Base-by-base conservation (phyloP, 2,797 vertebrate genomes). In the Staurois parvus region DNA sequence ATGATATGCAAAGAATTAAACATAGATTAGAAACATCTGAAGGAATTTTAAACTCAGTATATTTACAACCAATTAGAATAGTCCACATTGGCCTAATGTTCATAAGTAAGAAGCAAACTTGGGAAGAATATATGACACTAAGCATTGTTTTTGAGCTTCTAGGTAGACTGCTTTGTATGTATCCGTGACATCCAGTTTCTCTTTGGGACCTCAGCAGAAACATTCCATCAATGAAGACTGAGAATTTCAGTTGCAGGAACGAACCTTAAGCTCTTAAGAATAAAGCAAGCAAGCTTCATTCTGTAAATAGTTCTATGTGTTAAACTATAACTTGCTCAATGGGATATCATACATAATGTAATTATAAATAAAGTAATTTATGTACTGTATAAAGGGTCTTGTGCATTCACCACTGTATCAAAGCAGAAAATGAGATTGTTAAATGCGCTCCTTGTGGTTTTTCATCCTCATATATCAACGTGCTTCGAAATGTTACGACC, bases 291-390 rank as follows among this genome's bases (percentile, higher is more conserved):
- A 78, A 67, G 76, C 13, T 12, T 48, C n/a, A 48, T 68, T 48
- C 40, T 7, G 6, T 13, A 77, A 77, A 66, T 26, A 42, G 66
- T 66, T 32, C 7, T 48, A 67, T 69, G 40, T 67, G 40, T 42
- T 67, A 67, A 45, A 40, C 64, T 67, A 26, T 42, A 78, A 4
- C 11, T 24, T 29, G 34, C 76, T 24, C 62, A 29, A 52, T 69
- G 66, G 66, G 77, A 79, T 67, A 34, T 80, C 45, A 70, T 72
- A 80, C 45, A 81, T 70, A 72, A 81, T 81, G 70, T 15, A 72
- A 72, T 81, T 81, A 81, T 72, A 40, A 11, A 56, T 13, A 5
- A 70, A 56, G 30, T 62, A 59, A 72, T 72, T 81, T 37, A 81
- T 81, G 79, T 72, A 32, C 48, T n/a, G 15, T 72, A 62, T 62